Base-by-base conservation (phyloP, 1,140 invertebrate species). In the Drosophila suzukii region DNA sequence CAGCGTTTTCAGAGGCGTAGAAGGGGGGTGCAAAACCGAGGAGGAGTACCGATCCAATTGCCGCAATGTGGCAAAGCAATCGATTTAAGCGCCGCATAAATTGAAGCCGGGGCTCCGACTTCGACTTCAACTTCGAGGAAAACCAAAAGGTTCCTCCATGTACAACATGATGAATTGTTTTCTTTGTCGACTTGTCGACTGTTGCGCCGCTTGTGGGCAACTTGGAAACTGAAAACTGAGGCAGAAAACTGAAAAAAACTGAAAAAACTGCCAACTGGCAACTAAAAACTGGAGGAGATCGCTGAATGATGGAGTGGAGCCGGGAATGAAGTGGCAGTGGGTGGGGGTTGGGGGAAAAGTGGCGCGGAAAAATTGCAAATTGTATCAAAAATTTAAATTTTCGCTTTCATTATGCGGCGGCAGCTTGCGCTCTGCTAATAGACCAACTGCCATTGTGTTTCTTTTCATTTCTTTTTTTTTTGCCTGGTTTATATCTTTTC, bases 341-440 rank as follows among this genome's bases (percentile, higher is more conserved):
- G 27, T 10, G 47, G 47, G 38, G 60, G 34, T 32, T 24, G 13
- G 46, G 20, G 38, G 24, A 57, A 68, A 66, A 51, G 51, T 43
- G 34, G 62, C 41, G 53, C 50, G 34, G 54, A 75, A 88, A 86
- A 77, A 86, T 88, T 86, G 83, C 83, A 86, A 86, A 86, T 86
- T 86, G 83, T 86, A 86, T 83, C 83, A 86, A 78, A 81, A 86
- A 86, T 86, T 86, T 88, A 86, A 86, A 86, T 86, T 88, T 86
- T 83, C 80, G 83, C 83, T 86, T 86, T 86, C 83, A 86, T 86
- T 86, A 86, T 83, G 84, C 79, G 78, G 81, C 66, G 56, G 73
- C 62, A 62, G 24, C 72, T 53, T 43, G 66, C 49, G 55, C 83
- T 86, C 80, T 73, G 75, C 83, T 86, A 86, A 86, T 86, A 86